phyloP scores from a whole-genome alignment of 2,113 vertebrate genomes.

The Rhodinocichla rosea region DNA sequence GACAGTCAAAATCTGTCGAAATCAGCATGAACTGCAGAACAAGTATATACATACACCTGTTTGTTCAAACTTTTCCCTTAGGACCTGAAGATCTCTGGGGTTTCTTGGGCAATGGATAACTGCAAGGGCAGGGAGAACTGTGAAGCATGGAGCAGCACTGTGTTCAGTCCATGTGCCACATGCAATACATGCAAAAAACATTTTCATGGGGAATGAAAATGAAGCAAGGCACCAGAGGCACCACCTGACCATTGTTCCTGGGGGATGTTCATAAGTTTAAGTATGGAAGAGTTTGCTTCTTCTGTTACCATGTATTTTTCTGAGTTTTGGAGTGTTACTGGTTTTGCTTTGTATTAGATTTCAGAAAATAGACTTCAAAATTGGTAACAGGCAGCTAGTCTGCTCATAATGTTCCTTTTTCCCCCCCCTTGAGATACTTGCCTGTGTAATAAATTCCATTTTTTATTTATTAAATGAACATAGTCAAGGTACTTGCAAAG shows the following conservation, averaged over 20 bases:
- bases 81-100: neutral
- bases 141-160: neutral
- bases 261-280: neutral
- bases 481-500: neutral
- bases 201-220: neutral
- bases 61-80: neutral
- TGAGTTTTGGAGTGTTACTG: neutral
- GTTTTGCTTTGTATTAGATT: neutral
- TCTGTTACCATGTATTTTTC: neutral
- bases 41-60: neutral
- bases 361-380: neutral
- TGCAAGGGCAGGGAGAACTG: neutral
- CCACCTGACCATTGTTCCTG: neutral
- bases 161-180: neutral
- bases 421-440: neutral
- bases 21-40: neutral
- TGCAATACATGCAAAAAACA: neutral
- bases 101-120: neutral
- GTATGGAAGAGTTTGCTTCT: neutral
- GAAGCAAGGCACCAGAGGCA: neutral
- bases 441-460: neutral
- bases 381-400: neutral
- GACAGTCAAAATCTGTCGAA: neutral
- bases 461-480: neutral
- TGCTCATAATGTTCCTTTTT: neutral